Evolutionary conservation across 2,888 invertebrate genomes (phyloP).

Genomic region (Melipona bicolor): DNA sequence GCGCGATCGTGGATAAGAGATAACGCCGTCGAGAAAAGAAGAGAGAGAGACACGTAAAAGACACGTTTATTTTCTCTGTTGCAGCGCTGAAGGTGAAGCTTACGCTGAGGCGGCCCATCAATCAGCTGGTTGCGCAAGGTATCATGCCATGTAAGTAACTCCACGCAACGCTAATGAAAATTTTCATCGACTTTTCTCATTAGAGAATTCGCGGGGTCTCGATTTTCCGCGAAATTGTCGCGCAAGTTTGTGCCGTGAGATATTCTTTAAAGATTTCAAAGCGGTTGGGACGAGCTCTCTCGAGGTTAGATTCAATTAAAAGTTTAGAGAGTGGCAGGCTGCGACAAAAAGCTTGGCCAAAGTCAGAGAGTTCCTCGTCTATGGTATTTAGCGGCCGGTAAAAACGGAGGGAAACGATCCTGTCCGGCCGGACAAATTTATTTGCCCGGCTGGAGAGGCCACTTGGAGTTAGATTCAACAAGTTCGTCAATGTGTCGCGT

Average conservation of each 20-base stretch:
- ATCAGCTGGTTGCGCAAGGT: constrained; percentile 98
- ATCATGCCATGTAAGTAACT: constrained; percentile 98
- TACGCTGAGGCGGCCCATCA: constrained; percentile 96
- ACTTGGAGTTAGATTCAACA: constrained; percentile 41
- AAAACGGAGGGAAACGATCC: constrained; percentile 6
- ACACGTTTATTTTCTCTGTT: constrained; percentile 81
- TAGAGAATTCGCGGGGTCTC: neutral
- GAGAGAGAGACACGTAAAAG: constrained; percentile 7
- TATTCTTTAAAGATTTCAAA: neutral
- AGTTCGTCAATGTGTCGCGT: constrained; percentile 23
- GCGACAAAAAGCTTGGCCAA: neutral
- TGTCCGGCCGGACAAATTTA: neutral
- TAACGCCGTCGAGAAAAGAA: constrained; percentile 20
- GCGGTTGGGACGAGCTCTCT: constrained; percentile 18
- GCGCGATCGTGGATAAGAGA: neutral
- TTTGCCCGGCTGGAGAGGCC: neutral
- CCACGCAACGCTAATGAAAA: constrained; percentile 16
- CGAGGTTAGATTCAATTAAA: constrained; percentile 32
- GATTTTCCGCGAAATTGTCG: neutral
- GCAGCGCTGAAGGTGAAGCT: constrained; percentile 98
- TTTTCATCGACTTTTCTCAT: neutral
- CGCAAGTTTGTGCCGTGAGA: neutral
- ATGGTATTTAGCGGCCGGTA: constrained; percentile 1
- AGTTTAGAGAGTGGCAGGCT: constrained; percentile 8
- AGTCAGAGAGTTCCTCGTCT: neutral